Evolutionary conservation across 2,888 invertebrate species (phyloP), one percentile per base, ranked within the genome.

Genomic region (Melieria picta): DNA sequence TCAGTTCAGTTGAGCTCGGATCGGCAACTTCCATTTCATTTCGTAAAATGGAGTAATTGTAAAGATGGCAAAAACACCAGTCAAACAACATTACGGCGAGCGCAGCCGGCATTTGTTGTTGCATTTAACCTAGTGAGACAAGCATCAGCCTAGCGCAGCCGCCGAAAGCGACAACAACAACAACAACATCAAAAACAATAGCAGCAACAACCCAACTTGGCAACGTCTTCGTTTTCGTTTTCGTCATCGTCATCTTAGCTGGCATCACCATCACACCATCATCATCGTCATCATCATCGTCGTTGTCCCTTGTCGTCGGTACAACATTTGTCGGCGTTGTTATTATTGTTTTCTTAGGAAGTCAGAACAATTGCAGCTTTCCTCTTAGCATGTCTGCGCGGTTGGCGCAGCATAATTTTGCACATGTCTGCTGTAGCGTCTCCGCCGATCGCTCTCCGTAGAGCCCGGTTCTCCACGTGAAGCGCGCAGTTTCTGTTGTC

Each of bases 301-400:
- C 30, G 30, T 30, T 30, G 30, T 30, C 30, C 30, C 30, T 30
- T 30, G 30, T 30, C 30, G 30, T 30, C 30, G 46, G 43, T 56
- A 16, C 46, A 55, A 45, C n/a, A 45, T 56, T 10, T 43, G 58
- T 5, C 48, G 43, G 42, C 16, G 48, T 56, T 10, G n/a, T 42
- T 46, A 7, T 55, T 66, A 66, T 66, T 66, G 57, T 66, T 66
- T 67, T 60, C 67, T 50, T 67, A 57, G 52, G 45, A 61, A 68
- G 58, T 61, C 60, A 68, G 30, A 52, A 68, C 52, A 61, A 61
- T 70, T 64, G 69, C 64, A 63, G 63, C 66, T 58, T 66, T 66
- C 47, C 30, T 42, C 58, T 66, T 2, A 30, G 30, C 2, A 30
- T 30, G 30, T 30, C 30, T 30, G 30, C 30, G 30, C 30, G 30